Conservation (phyloP, 2,888 invertebrate genomes). For the Caenorhabditis sp. region DNA sequence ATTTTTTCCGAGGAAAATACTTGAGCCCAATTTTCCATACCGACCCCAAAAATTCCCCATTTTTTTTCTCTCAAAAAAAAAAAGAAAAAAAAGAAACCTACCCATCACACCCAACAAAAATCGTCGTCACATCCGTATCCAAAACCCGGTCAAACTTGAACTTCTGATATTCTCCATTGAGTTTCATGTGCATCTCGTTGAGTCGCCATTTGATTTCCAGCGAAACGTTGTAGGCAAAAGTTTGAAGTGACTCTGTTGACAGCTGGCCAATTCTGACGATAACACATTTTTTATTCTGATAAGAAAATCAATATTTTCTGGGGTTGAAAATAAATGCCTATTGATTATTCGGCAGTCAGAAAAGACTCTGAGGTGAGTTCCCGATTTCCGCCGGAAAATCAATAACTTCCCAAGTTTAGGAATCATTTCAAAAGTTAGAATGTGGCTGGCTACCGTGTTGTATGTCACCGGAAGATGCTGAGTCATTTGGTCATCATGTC, state of each 20-base stretch:
- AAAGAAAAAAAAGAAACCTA: not conserved
- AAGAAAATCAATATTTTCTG: not conserved
- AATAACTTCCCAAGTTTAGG: not conserved
- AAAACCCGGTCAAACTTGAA: conserved; percentile 22
- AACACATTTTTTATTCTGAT: not conserved
- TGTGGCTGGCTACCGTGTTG: conserved; percentile 60
- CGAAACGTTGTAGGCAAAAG: conserved; percentile 28
- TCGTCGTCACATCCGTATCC: conserved; percentile 13
- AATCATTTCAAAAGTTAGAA: conserved; percentile 28
- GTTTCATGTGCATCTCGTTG: conserved; percentile 29
- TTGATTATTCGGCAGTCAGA: conserved; percentile 1
- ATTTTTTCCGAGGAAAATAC: too few relatives aligned
- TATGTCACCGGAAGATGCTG: conserved; percentile 55
- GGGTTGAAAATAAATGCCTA: not conserved
- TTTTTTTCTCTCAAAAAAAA: too few relatives aligned
- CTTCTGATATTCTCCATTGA: conserved; percentile 39
- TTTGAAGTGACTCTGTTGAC: conserved; percentile 19
- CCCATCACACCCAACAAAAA: conserved; percentile 23
- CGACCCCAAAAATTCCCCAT: too few relatives aligned
- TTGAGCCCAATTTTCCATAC: too few relatives aligned
- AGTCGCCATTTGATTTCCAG: conserved; percentile 34
- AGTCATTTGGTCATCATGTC: conserved; percentile 59
- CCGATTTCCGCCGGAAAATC: too few relatives aligned
- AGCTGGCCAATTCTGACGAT: not conserved
- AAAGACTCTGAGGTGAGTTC: conserved; percentile 10